Conservation (phyloP, 2,888 invertebrate species). For the Callyntrura guangdongensis region DNA sequence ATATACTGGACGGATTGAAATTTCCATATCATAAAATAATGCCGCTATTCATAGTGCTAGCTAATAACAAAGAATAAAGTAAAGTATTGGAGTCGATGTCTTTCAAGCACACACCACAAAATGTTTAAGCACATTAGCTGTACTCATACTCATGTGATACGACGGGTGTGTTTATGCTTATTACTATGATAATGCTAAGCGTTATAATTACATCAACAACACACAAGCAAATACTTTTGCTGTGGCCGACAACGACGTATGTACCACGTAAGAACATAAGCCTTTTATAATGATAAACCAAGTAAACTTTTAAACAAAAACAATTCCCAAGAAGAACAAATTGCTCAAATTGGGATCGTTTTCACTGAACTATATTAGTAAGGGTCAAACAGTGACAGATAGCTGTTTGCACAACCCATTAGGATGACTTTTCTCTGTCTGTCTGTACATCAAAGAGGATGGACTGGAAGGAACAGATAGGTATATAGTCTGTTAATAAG, state of each 20-base stretch:
- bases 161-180: not conserved
- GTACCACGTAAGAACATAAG: not conserved
- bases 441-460: not conserved
- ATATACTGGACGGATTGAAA: too few species aligned
- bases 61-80: too few species aligned
- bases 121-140: too few species aligned
- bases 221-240: not conserved
- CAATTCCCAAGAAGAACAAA: constrained; percentile 54
- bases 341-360: constrained; percentile 61
- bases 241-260: not conserved
- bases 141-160: too few species aligned
- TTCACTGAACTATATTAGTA: constrained; percentile 57
- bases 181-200: not conserved
- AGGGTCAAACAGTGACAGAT: constrained; percentile 59
- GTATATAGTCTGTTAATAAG: constrained; percentile 10
- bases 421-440: constrained; percentile 42
- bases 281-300: not conserved
- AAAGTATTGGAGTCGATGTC: too few species aligned
- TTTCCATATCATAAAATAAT: too few species aligned
- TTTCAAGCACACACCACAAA: too few species aligned
- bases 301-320: constrained; percentile 26
- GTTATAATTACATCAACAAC: not conserved
- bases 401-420: constrained; percentile 74
- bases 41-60: too few species aligned
- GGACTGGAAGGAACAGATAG: not conserved